Conservation (phyloP, 2,888 invertebrate genomes). For the Eumerus sabulonum region DNA sequence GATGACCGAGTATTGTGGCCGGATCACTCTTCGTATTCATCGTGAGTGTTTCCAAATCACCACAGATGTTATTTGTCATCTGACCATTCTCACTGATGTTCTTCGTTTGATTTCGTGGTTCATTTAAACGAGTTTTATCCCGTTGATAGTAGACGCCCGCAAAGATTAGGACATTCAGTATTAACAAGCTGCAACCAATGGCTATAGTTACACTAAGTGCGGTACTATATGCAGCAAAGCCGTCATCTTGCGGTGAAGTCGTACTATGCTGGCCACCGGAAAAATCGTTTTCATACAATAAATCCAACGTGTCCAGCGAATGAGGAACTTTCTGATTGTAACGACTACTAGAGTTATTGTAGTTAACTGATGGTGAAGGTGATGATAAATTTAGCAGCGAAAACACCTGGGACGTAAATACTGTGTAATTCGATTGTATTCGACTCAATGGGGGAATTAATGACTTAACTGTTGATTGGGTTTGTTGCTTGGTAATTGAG, state of each 20-base stretch:
- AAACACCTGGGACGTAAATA: slow-evolving; percentile 79
- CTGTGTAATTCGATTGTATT: slow-evolving; percentile 75
- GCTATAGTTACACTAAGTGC: slow-evolving; percentile 96
- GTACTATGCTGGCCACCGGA: slow-evolving; percentile 76
- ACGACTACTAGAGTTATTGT: slow-evolving; percentile 73
- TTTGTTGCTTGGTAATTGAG: slow-evolving; percentile 79
- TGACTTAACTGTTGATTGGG: slow-evolving; percentile 80
- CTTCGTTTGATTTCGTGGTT: slow-evolving; percentile 80
- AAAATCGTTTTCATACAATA: slow-evolving; percentile 72
- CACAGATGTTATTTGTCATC: slow-evolving; percentile 93
- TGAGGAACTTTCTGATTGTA: slow-evolving; percentile 72
- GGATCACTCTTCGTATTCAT: slow-evolving; percentile 84
- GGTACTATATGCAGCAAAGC: slow-evolving; percentile 93
- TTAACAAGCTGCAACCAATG: slow-evolving; percentile 94
- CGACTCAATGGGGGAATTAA: slow-evolving; percentile 77
- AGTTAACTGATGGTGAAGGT: slow-evolving; percentile 76
- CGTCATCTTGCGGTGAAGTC: slow-evolving; percentile 86
- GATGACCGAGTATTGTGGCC: slow-evolving; percentile 86
- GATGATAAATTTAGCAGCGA: slow-evolving; percentile 78
- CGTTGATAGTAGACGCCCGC: slow-evolving; percentile 96
- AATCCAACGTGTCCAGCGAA: slow-evolving; percentile 75
- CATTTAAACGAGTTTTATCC: slow-evolving; percentile 88
- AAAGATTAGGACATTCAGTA: slow-evolving; percentile 95
- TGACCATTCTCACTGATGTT: slow-evolving; percentile 91
- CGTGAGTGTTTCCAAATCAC: slow-evolving; percentile 85